Evolutionary conservation across 2,113 vertebrate species (phyloP).

Genomic region (Tretioscincus oriximinensis): DNA sequence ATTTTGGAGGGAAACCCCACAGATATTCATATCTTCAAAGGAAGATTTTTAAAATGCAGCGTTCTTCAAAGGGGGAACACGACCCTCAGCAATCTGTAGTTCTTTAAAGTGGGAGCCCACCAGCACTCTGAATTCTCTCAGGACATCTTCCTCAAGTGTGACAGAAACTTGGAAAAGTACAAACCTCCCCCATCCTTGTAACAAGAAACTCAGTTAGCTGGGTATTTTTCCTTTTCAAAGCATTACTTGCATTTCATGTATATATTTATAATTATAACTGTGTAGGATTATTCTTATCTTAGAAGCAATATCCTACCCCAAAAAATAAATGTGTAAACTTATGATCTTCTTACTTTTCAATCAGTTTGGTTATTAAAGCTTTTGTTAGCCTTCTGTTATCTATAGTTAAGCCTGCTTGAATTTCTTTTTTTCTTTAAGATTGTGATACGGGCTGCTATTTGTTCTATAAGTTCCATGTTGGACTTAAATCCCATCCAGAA

Average conservation of each 20-base stretch:
- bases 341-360: slow-evolving; percentile 32
- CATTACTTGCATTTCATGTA: slow-evolving; percentile 57
- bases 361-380: slow-evolving; percentile 13
- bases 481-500: too few relatives aligned
- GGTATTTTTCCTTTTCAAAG: slow-evolving; percentile 61
- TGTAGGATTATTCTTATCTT: slow-evolving; percentile 55
- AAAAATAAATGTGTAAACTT: slow-evolving; percentile 47
- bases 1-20: slow-evolving; percentile 32
- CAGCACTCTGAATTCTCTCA: slow-evolving; percentile 66
- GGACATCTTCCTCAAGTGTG: slow-evolving; percentile 66
- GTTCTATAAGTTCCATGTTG: too few relatives aligned
- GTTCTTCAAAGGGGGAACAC: slow-evolving; percentile 77
- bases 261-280: slow-evolving; percentile 60
- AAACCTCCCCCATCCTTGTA: slow-evolving; percentile 48
- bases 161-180: slow-evolving; percentile 66
- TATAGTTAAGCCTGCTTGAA: neutral
- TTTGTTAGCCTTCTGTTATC: slow-evolving; percentile 34
- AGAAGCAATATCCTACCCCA: slow-evolving; percentile 58
- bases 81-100: slow-evolving; percentile 75
- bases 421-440: too few relatives aligned
- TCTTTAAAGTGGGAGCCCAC: slow-evolving; percentile 76
- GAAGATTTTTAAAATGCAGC: slow-evolving; percentile 72
- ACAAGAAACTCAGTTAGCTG: slow-evolving; percentile 54
- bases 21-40: slow-evolving; percentile 77
- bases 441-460: too few relatives aligned